Evolutionary conservation across 2,797 vertebrate species (phyloP).

Genomic region (Tarsius wallacei): DNA sequence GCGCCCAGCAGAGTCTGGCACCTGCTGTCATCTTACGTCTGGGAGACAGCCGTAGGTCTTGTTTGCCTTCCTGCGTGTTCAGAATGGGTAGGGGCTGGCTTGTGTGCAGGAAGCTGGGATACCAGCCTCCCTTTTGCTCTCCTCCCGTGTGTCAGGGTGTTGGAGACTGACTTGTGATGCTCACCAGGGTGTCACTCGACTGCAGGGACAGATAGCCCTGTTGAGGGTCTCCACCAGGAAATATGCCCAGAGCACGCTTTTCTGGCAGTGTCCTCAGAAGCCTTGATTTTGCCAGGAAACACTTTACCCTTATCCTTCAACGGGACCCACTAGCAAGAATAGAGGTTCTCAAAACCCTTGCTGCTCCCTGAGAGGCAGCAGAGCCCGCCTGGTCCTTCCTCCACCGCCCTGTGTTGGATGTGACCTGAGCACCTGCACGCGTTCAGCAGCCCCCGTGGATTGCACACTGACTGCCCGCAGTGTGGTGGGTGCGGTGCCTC

Average conservation of each 20-base stretch:
- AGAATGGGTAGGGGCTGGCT: not conserved
- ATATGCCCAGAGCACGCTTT: not conserved
- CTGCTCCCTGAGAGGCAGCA: not conserved
- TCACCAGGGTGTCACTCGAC: accelerated
- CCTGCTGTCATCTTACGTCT: not conserved
- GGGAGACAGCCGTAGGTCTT: not conserved
- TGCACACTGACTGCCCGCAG: accelerated
- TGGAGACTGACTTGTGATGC: not conserved
- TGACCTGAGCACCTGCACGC: accelerated
- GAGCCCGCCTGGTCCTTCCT: accelerated
- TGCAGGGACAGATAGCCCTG: not conserved
- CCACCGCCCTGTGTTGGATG: accelerated
- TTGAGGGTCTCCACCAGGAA: not conserved
- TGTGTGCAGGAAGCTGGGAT: not conserved
- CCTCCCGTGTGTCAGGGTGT: accelerated
- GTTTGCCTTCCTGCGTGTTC: not conserved
- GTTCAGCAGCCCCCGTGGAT: accelerated
- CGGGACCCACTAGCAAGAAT: too few relatives aligned
- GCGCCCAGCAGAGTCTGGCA: too few relatives aligned
- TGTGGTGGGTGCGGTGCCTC: accelerated
- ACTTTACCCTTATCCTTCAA: not conserved
- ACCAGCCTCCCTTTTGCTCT: not conserved
- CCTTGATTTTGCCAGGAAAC: not conserved
- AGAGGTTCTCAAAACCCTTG: not conserved
- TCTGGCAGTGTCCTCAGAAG: not conserved